Conservation (phyloP, 2,797 vertebrate species). For the Alauda arvensis region DNA sequence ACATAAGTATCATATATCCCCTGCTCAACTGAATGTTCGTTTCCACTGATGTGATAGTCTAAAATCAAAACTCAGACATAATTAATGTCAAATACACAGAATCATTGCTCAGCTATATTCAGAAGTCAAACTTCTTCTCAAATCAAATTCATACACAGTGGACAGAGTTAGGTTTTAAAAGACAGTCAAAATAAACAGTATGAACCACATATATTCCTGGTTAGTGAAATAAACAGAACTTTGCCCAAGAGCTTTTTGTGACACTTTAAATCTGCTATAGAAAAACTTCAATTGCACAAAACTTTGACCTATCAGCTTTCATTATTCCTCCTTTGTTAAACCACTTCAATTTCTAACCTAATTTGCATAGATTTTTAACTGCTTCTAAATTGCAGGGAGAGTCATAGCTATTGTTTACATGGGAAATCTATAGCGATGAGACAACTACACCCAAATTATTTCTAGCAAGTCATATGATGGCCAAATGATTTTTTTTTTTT, state of each 20-base stretch:
- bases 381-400: background rate
- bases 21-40: background rate
- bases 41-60: background rate
- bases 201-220: background rate
- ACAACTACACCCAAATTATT: background rate
- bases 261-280: background rate
- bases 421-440: background rate
- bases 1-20: background rate
- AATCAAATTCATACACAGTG: background rate
- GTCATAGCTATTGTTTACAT: background rate
- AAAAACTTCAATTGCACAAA: background rate
- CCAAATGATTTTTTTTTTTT: background rate
- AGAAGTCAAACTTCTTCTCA: background rate
- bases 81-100: background rate
- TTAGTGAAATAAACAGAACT: conserved; percentile 10
- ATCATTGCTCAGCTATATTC: background rate
- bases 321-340: background rate
- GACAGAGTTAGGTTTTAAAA: background rate
- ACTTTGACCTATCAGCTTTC: background rate
- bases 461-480: background rate
- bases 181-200: background rate
- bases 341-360: background rate
- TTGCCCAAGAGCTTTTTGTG: background rate
- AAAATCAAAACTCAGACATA: background rate
- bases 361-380: background rate